phyloP scores from a whole-genome alignment of 2,113 vertebrate genomes.

The Paracanthobrama guichenoti region DNA sequence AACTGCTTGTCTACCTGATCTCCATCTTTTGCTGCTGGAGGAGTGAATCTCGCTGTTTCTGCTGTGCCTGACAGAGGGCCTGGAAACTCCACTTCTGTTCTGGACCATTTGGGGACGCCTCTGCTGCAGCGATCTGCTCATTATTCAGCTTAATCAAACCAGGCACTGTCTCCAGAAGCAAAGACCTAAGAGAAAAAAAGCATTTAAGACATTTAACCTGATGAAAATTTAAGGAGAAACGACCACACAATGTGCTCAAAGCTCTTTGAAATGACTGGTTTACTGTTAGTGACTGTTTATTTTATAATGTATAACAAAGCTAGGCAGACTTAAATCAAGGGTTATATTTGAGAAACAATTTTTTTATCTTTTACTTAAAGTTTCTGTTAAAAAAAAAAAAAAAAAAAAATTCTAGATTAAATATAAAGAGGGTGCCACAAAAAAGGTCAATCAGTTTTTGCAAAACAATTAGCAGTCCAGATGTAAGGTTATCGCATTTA shows the following conservation, averaged over 20 bases:
- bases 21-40: conserved; percentile 65
- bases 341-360: neutral
- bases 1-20: conserved; percentile 68
- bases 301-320: neutral
- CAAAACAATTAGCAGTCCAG: neutral
- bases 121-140: conserved; percentile 63
- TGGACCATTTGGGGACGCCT: conserved; percentile 56
- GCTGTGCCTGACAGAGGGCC: conserved; percentile 81
- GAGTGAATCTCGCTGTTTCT: conserved; percentile 73
- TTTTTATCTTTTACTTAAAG: neutral
- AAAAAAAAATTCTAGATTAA: neutral
- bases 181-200: conserved; percentile 67
- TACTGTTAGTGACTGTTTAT: conserved; percentile 10
- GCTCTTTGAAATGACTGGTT: neutral
- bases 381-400: neutral
- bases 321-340: neutral
- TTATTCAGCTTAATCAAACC: conserved; percentile 76
- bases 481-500: neutral
- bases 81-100: conserved; percentile 71
- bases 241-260: conserved; percentile 20
- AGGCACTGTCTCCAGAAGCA: conserved; percentile 74
- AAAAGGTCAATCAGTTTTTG: neutral
- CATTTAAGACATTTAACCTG: conserved; percentile 31
- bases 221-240: neutral
- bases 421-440: neutral